Base-by-base conservation (phyloP, 2,797 vertebrate genomes). In the Falco naumanni region DNA sequence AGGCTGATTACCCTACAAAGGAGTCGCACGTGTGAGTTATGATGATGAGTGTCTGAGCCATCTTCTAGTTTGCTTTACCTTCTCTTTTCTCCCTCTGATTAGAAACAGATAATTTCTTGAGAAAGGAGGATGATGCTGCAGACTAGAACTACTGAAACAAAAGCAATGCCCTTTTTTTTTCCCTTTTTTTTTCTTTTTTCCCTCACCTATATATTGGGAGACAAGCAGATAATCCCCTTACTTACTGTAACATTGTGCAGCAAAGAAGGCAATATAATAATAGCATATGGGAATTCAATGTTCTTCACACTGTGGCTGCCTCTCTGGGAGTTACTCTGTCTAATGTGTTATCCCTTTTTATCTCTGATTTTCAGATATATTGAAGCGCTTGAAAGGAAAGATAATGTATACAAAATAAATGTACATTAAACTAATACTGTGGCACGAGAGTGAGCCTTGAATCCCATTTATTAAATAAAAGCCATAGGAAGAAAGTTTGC, bases 251-350 rank as follows among this genome's bases (percentile, higher is more conserved):
- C 91, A 76, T 34, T 50, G 41, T 81, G 70, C 83, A 90, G 87
- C 88, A 95, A 95, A 96, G 94, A 87, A 95, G 86, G 86, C 95
- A 96, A 97, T 96, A 95, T 96, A 94, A 93, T 77, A 85, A 57
- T 68, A 94, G 89, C 93, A 74, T 70, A 37, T 64, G 93, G 94
- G 96, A 97, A 94, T 96, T 95, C 91, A 64, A 4, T 74, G 90
- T 84, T 97, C 95, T 95, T 95, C 85, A 66, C 68, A 79, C 88
- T 3, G 7, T 64, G 57, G 43, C 88, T 95, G 91, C 80, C 88
- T 95, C 91, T 89, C 70, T 87, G 91, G 96, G 91, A 93, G 66
- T 57, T 90, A 18, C 83, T 4, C 2, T 79, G 60, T 90, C 92
- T 95, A 77, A 93, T 57, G 77, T 53, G 51, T 90, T 96, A 96